These are phyloP conservation scores for Perizoma affinitatum DNA, from an alignment of 2,888 invertebrate species.

Conservation along the genomic window DNA sequence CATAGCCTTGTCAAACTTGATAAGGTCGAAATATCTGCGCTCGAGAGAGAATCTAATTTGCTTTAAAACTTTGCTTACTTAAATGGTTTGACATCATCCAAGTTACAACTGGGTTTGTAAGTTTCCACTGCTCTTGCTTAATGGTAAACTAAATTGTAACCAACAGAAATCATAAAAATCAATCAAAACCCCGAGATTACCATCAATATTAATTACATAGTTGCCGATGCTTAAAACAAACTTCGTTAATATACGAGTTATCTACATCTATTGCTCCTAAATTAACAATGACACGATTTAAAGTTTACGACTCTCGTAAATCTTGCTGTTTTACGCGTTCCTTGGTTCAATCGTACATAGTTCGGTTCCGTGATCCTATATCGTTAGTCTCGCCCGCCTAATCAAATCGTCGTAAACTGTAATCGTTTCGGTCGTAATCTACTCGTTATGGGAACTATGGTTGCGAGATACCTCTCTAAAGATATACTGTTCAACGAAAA, in stretches of 20 bases:
- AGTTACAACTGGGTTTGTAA: neutral
- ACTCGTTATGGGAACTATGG: conserved; percentile 77
- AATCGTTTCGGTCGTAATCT: conserved; percentile 73
- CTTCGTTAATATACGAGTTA: conserved; percentile 59
- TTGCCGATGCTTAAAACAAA: conserved; percentile 52
- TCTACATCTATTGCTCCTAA: conserved; percentile 64
- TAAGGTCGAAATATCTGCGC: neutral
- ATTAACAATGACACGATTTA: conserved; percentile 67
- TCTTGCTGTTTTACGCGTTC: conserved; percentile 69
- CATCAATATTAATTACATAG: conserved; percentile 44
- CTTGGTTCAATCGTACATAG: conserved; percentile 57
- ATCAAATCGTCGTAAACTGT: conserved; percentile 78
- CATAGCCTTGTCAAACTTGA: neutral
- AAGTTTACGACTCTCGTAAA: conserved; percentile 74
- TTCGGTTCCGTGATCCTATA: conserved; percentile 68
- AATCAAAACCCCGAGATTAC: conserved; percentile 33
- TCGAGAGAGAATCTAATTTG: neutral
- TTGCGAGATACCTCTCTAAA: conserved; percentile 62
- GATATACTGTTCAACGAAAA: conserved; percentile 31
- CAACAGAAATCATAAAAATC: conserved; percentile 24
- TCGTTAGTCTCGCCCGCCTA: conserved; percentile 74
- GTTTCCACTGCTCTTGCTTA: conserved; percentile 3
- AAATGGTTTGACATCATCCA: neutral
- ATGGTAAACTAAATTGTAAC: conserved; percentile 8
- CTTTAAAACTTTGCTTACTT: neutral